Evolutionary conservation across 2,113 vertebrate species (phyloP).

Genomic region (Columba janthina): DNA sequence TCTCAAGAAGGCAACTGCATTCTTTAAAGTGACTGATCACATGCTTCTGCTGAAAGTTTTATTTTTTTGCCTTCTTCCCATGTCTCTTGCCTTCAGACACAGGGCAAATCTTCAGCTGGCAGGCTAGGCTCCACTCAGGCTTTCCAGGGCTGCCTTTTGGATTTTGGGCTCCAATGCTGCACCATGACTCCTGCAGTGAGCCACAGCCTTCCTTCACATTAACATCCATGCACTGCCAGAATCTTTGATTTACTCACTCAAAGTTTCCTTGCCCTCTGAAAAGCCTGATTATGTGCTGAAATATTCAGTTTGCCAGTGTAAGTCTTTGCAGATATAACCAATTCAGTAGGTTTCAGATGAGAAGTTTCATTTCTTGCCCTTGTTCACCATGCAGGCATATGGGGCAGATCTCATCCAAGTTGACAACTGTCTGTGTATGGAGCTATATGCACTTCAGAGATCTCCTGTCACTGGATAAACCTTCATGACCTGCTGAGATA

Average conservation of each 20-base stretch:
- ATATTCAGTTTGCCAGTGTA: neutral
- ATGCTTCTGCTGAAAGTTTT: neutral
- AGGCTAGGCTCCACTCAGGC: neutral
- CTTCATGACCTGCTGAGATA: neutral
- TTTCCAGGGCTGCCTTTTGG: neutral
- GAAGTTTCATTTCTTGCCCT: neutral
- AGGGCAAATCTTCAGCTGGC: neutral
- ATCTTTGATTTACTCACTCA: neutral
- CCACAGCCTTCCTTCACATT: rapidly evolving
- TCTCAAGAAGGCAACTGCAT: neutral
- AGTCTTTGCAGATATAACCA: neutral
- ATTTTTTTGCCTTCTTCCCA: neutral
- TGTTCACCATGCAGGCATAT: rapidly evolving
- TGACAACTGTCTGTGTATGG: rapidly evolving
- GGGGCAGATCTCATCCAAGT: neutral
- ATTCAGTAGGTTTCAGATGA: neutral
- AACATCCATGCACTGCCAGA: rapidly evolving
- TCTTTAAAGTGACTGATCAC: neutral
- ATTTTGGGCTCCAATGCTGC: rapidly evolving
- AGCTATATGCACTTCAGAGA: neutral
- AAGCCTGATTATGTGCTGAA: neutral
- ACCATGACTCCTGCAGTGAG: neutral
- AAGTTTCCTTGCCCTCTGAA: neutral
- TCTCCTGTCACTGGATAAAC: neutral
- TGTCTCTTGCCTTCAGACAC: neutral